phyloP scores from a whole-genome alignment of 92 coral and sea anemone genomes.

The Epizoanthus fatuus region DNA sequence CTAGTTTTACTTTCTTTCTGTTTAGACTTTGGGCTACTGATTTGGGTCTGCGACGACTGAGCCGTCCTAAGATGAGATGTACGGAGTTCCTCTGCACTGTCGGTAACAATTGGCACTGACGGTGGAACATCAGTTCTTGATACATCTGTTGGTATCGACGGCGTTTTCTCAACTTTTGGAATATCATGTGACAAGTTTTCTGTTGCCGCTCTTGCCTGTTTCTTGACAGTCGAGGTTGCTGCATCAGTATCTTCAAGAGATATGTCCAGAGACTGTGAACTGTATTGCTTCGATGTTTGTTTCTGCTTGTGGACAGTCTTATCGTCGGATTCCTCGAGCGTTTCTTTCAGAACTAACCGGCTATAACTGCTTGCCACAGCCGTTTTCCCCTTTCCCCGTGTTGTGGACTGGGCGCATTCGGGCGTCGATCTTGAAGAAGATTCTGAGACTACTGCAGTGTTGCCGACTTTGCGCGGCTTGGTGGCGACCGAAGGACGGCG shows the following conservation, averaged over 20 bases:
- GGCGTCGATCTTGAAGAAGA: not conserved
- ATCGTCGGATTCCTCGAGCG: not conserved
- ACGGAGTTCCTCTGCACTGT: conserved; percentile 1
- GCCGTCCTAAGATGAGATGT: not conserved
- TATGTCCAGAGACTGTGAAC: too few relatives aligned
- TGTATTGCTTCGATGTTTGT: too few relatives aligned
- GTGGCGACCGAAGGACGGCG: not conserved
- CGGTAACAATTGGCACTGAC: not conserved
- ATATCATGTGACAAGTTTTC: not conserved
- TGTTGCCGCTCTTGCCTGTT: not conserved
- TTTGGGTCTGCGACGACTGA: not conserved
- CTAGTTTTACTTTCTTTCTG: not conserved
- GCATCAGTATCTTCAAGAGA: not conserved
- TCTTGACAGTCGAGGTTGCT: not conserved
- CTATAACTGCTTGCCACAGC: not conserved
- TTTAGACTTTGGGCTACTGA: not conserved
- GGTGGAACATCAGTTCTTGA: not conserved
- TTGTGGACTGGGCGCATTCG: not conserved
- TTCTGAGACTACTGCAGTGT: not conserved
- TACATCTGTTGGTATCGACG: not conserved
- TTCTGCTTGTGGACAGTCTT: too few relatives aligned
- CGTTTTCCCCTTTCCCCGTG: not conserved
- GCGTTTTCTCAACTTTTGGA: not conserved
- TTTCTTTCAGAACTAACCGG: not conserved
- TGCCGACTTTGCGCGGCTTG: not conserved